These are phyloP conservation scores for Pristionchus mayeri DNA, from an alignment of 2,888 invertebrate species.

Conservation along the genomic window DNA sequence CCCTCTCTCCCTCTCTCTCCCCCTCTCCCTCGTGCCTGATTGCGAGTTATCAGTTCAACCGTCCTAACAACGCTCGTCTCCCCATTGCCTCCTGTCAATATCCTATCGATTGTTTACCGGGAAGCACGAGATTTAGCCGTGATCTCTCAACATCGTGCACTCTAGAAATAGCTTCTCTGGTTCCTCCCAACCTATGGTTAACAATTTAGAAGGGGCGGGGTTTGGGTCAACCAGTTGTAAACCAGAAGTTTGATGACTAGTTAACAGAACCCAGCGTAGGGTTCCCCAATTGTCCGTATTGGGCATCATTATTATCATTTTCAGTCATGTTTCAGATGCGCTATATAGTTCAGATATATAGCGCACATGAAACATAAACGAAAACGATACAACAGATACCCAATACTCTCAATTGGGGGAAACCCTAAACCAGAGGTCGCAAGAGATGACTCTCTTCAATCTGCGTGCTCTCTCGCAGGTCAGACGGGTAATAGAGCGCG, in stretches of 20 bases:
- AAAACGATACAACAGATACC: too few relatives aligned
- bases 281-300: too few relatives aligned
- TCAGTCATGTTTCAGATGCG: too few relatives aligned
- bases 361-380: too few relatives aligned
- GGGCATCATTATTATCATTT: too few relatives aligned
- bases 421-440: too few relatives aligned
- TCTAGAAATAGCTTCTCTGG: neutral
- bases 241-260: neutral
- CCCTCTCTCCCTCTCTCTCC: neutral
- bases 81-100: constrained; percentile 14
- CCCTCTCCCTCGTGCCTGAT: neutral
- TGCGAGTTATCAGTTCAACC: constrained; percentile 3
- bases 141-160: neutral
- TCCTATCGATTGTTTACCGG: constrained; percentile 11
- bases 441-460: too few relatives aligned
- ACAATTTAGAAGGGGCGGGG: neutral
- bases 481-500: too few relatives aligned
- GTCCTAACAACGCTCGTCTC: constrained; percentile 17
- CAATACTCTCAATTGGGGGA: too few relatives aligned
- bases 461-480: too few relatives aligned
- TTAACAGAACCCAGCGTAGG: neutral
- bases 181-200: neutral
- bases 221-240: too few relatives aligned
- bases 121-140: neutral
- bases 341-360: too few relatives aligned